These are phyloP conservation scores for Chironomus tentans DNA, from an alignment of 2,888 invertebrate species.

Conservation along the genomic window DNA sequence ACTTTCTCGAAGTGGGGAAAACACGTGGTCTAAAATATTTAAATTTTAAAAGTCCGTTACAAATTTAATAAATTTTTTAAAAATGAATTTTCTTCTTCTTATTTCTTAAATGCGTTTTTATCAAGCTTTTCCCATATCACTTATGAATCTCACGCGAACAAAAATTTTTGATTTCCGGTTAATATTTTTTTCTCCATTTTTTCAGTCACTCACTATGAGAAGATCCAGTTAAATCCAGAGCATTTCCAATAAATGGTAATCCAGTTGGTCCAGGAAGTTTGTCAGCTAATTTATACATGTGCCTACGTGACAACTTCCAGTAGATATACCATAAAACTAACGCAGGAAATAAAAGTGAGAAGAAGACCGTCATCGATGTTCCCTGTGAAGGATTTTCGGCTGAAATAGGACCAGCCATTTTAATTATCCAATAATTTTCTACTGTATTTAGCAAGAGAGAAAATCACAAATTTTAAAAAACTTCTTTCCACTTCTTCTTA, in stretches of 20 bases:
- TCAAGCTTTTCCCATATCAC: not conserved
- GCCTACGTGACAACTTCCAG: slow-evolving; percentile 64
- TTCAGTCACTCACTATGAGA: slow-evolving; percentile 52
- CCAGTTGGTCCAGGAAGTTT: slow-evolving; percentile 65
- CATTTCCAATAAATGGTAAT: slow-evolving; percentile 64
- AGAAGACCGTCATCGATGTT: slow-evolving; percentile 57
- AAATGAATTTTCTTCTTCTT: too few species aligned
- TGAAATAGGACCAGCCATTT: slow-evolving; percentile 43
- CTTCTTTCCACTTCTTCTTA: not conserved
- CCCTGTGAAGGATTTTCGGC: slow-evolving; percentile 42
- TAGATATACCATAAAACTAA: slow-evolving; percentile 62
- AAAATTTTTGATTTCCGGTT: not conserved
- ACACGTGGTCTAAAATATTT: not conserved
- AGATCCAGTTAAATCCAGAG: slow-evolving; percentile 62
- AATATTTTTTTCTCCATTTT: not conserved
- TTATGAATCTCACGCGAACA: not conserved
- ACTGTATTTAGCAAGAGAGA: too few species aligned
- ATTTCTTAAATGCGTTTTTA: not conserved
- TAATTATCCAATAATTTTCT: slow-evolving; percentile 29
- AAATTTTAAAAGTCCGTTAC: too few species aligned
- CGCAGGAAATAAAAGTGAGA: slow-evolving; percentile 62
- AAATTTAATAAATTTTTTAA: too few species aligned
- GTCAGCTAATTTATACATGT: slow-evolving; percentile 59
- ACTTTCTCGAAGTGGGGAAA: not conserved
- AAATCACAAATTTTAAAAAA: not conserved